Percentiles rank a stretch among this genome's conserved stretches.
These are phyloP conservation scores for Parauchenoglanis punctatus DNA, from an alignment of 2,797 vertebrate species.

Conservation along the genomic window DNA sequence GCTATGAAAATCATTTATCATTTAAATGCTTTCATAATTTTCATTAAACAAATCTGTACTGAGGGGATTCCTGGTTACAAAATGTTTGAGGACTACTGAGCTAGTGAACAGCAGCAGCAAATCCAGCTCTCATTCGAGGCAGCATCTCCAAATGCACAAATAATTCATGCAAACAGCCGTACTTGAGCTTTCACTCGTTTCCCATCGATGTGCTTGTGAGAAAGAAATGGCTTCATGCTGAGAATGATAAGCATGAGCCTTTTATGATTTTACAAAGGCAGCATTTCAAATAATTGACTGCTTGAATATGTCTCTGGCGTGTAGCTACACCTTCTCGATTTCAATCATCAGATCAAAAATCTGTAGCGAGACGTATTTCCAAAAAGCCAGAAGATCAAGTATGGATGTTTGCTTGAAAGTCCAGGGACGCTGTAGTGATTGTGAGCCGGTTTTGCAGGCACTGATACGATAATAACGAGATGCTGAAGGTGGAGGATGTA, in stretches of 20 bases:
- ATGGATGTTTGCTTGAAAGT: not conserved
- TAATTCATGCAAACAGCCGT: not conserved
- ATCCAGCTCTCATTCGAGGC: not conserved
- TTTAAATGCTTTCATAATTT: no score
- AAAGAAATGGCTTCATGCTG: not conserved
- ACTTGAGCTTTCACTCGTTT: not conserved
- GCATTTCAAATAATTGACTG: not conserved
- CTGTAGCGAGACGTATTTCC: not conserved
- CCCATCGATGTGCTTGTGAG: not conserved
- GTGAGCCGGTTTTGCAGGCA: not conserved
- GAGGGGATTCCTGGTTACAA: no score
- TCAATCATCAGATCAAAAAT: not conserved
- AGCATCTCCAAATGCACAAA: not conserved
- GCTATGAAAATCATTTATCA: no score
- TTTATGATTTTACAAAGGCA: not conserved
- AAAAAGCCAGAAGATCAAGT: not conserved
- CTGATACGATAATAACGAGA: not conserved
- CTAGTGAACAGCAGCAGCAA: not conserved
- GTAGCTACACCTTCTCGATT: not conserved
- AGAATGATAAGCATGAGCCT: not conserved
- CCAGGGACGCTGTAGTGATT: not conserved
- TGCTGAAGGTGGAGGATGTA: not conserved
- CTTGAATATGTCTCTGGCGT: not conserved
- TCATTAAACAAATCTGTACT: no score
- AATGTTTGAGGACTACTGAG: not conserved